These are phyloP conservation scores for Porites rus DNA, from an alignment of 92 coral and sea anemone species.

Conservation along the genomic window DNA sequence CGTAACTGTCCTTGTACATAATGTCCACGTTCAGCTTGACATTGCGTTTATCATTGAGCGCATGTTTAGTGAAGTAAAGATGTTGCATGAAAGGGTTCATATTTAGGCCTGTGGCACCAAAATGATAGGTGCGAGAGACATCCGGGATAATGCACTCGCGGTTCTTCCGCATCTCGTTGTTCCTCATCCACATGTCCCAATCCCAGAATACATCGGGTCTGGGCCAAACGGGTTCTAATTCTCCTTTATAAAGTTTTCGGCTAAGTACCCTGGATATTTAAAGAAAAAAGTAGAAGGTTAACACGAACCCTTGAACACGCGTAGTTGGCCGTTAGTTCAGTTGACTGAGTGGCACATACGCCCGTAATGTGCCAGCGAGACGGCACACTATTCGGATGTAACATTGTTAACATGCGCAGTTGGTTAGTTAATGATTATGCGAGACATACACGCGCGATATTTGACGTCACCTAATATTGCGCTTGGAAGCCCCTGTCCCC, in stretches of 20 bases:
- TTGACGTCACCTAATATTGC: too few species aligned
- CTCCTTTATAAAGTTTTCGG: slow-evolving; percentile 78
- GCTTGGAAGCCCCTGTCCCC: too few species aligned
- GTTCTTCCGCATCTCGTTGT: slow-evolving; percentile 43
- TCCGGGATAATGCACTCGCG: slow-evolving; percentile 92
- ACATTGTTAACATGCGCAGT: too few species aligned
- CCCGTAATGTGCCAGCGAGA: too few species aligned
- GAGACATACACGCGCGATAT: too few species aligned
- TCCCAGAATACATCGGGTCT: slow-evolving; percentile 70
- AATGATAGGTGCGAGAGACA: slow-evolving; percentile 84
- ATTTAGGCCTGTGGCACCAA: slow-evolving; percentile 88
- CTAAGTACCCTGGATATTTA: slow-evolving; percentile 64
- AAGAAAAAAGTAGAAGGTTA: not conserved
- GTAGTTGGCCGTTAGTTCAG: not conserved
- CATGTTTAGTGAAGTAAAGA: slow-evolving; percentile 66
- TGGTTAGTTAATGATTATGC: too few species aligned
- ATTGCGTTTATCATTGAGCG: slow-evolving; percentile 69
- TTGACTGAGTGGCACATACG: not conserved
- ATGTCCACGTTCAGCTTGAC: slow-evolving; percentile 65
- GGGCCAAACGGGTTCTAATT: slow-evolving; percentile 82
- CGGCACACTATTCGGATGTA: too few species aligned
- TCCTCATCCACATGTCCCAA: slow-evolving; percentile 91
- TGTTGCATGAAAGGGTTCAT: slow-evolving; percentile 74
- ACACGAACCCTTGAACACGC: not conserved
- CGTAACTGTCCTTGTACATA: slow-evolving; percentile 71